These are phyloP conservation scores for Galendromus occidentalis DNA, from an alignment of 1,140 invertebrate species.

Conservation along the genomic window DNA sequence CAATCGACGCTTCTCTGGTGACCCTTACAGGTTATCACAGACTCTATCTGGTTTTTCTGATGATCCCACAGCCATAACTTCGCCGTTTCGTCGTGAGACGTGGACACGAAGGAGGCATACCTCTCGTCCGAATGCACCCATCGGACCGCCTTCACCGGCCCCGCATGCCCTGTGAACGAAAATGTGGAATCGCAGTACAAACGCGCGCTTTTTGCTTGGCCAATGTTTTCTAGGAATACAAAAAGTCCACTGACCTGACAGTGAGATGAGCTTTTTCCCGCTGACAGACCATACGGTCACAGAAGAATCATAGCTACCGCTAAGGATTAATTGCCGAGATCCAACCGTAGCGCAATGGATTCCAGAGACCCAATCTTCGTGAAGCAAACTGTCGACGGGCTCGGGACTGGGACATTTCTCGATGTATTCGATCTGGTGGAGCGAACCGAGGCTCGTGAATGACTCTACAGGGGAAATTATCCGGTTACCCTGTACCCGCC, in stretches of 20 bases:
- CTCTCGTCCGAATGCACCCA: constrained; percentile 42
- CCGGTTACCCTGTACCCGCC: too few species aligned
- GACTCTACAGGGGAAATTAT: not conserved
- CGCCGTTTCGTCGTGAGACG: constrained; percentile 74
- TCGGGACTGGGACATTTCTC: not conserved
- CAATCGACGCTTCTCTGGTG: constrained; percentile 74
- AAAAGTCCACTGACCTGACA: not conserved
- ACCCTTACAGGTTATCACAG: constrained; percentile 55
- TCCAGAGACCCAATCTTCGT: not conserved
- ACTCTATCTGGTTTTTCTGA: constrained; percentile 49
- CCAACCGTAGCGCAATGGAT: not conserved
- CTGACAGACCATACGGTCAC: not conserved
- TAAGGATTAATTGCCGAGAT: not conserved
- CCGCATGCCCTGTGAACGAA: constrained; percentile 54
- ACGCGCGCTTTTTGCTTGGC: not conserved
- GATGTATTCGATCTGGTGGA: not conserved
- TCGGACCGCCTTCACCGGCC: constrained; percentile 60
- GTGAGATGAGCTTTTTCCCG: not conserved
- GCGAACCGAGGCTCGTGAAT: not conserved
- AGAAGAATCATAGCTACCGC: not conserved
- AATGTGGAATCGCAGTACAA: not conserved
- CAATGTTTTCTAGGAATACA: too few species aligned
- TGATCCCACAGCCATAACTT: constrained; percentile 71
- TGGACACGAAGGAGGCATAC: constrained; percentile 34
- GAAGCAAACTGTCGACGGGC: not conserved